Percentiles rank a stretch among this genome's conserved stretches.
Evolutionary conservation across 2,888 invertebrate species (phyloP).

Genomic region (Hermaeophaga mercurialis): DNA sequence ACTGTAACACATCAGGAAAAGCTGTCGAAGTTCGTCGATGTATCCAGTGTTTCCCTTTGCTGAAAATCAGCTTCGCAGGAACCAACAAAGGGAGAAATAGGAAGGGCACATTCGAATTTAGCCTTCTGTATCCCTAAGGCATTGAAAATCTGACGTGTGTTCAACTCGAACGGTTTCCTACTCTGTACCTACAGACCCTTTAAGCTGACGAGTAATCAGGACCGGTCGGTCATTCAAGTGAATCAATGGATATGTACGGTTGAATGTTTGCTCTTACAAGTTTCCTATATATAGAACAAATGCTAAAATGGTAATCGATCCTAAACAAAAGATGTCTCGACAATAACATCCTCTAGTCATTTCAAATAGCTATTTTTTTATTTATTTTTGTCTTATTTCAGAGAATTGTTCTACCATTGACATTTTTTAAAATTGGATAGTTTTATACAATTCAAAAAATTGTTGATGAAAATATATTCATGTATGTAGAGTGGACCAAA

Average conservation of each 20-base stretch:
- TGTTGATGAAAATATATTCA: too few species aligned
- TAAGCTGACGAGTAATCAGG: slow-evolving; percentile 20
- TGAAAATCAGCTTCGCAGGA: slow-evolving; percentile 7
- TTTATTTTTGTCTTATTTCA: too few species aligned
- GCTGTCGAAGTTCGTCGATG: slow-evolving; percentile 5
- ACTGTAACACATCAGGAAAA: background rate
- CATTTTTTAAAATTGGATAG: too few species aligned
- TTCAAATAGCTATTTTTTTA: too few species aligned
- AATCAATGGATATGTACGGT: slow-evolving; percentile 2
- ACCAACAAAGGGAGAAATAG: background rate
- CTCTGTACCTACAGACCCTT: slow-evolving; percentile 8
- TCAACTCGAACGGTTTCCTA: slow-evolving; percentile 34
- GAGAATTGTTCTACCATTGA: too few species aligned
- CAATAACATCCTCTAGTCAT: too few species aligned
- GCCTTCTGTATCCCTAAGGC: slow-evolving; percentile 27
- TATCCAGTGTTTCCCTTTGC: slow-evolving; percentile 6
- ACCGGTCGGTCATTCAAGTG: background rate
- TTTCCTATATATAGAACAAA: background rate
- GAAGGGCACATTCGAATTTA: slow-evolving; percentile 18
- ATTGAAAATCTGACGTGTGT: slow-evolving; percentile 42
- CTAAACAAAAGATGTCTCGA: too few species aligned
- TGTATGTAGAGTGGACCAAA: too few species aligned
- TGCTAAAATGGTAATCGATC: background rate
- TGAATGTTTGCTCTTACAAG: background rate
- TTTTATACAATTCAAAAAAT: too few species aligned